Conservation (phyloP, 2,113 vertebrate species). For the Isurus oxyrinchus region DNA sequence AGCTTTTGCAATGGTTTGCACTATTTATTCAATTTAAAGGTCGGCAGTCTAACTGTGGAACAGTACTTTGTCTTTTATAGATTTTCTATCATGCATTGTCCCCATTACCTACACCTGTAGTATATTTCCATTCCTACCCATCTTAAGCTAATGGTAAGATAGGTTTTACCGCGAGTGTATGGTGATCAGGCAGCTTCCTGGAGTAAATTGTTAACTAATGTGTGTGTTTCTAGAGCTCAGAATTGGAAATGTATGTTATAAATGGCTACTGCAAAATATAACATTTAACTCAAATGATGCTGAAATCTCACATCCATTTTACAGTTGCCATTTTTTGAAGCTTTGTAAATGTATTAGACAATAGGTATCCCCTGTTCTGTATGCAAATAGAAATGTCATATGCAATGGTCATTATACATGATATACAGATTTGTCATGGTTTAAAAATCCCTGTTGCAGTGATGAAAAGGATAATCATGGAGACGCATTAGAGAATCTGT, state of each 20-base stretch:
- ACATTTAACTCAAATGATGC: background rate
- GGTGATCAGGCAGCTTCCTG: background rate
- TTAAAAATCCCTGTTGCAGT: background rate
- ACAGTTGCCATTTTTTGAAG: background rate
- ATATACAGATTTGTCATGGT: background rate
- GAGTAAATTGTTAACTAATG: background rate
- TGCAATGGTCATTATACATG: background rate
- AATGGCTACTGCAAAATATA: background rate
- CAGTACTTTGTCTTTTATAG: background rate
- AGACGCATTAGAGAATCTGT: background rate
- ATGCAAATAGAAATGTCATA: background rate
- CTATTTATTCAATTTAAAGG: background rate
- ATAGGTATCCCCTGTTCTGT: background rate
- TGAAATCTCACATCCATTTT: background rate
- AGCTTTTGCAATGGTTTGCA: background rate
- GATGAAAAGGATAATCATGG: background rate
- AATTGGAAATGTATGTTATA: background rate
- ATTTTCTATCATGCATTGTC: background rate
- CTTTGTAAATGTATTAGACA: background rate
- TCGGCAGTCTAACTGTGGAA: background rate
- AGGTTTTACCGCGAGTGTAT: background rate
- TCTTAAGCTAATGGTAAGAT: background rate
- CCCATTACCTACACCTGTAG: background rate
- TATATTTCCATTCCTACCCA: background rate
- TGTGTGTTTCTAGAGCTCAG: background rate